A percentile compares a stretch with the other conserved stretches of the same genome.
These are phyloP conservation scores for Percopsis omiscomaycus DNA, from an alignment of 2,797 vertebrate genomes.

Conservation along the genomic window DNA sequence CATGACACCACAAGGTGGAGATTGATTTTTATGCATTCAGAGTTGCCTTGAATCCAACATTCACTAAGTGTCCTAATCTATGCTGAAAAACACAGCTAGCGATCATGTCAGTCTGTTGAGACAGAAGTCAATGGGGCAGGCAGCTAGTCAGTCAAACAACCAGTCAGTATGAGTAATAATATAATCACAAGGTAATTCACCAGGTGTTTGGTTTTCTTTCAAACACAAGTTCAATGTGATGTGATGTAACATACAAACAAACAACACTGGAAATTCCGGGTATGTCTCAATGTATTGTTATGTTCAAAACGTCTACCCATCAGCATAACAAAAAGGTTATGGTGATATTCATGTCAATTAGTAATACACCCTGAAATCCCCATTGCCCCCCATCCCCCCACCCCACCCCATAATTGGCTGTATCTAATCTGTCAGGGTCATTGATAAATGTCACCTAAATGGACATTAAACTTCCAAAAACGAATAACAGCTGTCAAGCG, in stretches of 20 bases:
- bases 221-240: too few species aligned
- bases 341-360: conserved; percentile 13
- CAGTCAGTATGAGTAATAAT: conserved; percentile 19
- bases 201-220: too few species aligned
- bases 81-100: conserved; percentile 12
- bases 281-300: background rate
- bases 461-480: conserved; percentile 43
- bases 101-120: conserved; percentile 30
- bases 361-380: conserved; percentile 24
- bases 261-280: too few species aligned
- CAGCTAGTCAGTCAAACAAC: conserved; percentile 34
- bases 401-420: conserved; percentile 24
- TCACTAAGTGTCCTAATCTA: background rate
- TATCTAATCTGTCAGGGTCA: conserved; percentile 40
- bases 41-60: too few species aligned
- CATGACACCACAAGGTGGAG: too few species aligned
- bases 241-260: too few species aligned
- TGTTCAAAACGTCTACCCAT: conserved; percentile 3
- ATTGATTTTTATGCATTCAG: too few species aligned
- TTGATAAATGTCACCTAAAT: conserved; percentile 56
- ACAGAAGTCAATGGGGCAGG: conserved; percentile 20
- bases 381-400: conserved; percentile 2
- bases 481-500: conserved; percentile 50
- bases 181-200: too few species aligned
- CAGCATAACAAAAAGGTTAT: conserved; percentile 7